These are phyloP conservation scores for Tamias sibiricus DNA, from an alignment of 2,113 vertebrate genomes.

Conservation along the genomic window DNA sequence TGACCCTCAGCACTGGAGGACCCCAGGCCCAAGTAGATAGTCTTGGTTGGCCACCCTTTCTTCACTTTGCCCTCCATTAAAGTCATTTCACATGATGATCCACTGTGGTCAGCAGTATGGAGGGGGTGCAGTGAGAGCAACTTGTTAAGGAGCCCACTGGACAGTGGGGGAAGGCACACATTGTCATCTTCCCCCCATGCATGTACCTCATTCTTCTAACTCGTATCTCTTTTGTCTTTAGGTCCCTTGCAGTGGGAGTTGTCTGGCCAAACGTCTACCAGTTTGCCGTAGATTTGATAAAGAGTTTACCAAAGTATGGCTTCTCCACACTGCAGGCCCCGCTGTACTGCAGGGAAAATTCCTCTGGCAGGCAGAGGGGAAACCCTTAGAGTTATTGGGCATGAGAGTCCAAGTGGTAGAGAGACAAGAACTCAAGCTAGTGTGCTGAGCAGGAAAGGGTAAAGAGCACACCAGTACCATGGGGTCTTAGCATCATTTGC, in stretches of 20 bases:
- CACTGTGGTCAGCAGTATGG: neutral
- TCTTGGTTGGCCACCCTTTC: neutral
- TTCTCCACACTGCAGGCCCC: neutral
- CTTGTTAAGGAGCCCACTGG: neutral
- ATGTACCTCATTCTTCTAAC: neutral
- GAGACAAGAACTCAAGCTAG: neutral
- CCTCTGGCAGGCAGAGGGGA: neutral
- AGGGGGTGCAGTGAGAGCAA: neutral
- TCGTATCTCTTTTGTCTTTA: constrained; percentile 77
- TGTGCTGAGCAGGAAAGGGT: neutral
- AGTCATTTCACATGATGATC: neutral
- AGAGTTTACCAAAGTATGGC: constrained; percentile 93
- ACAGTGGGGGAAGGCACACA: neutral
- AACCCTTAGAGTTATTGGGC: neutral
- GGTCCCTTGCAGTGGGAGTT: constrained; percentile 92
- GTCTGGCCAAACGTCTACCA: constrained; percentile 92
- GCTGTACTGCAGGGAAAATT: neutral
- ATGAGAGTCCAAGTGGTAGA: neutral
- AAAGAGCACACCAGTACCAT: no score
- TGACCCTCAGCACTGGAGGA: neutral
- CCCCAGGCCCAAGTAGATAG: neutral
- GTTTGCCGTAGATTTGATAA: constrained; percentile 92
- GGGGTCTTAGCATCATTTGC: neutral
- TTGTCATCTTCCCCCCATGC: fast-evolving
- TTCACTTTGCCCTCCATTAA: neutral